A percentile compares a stretch with the other conserved stretches of the same genome.
These are phyloP conservation scores for Mya arenaria DNA, from an alignment of 1,140 invertebrate species.

Conservation along the genomic window DNA sequence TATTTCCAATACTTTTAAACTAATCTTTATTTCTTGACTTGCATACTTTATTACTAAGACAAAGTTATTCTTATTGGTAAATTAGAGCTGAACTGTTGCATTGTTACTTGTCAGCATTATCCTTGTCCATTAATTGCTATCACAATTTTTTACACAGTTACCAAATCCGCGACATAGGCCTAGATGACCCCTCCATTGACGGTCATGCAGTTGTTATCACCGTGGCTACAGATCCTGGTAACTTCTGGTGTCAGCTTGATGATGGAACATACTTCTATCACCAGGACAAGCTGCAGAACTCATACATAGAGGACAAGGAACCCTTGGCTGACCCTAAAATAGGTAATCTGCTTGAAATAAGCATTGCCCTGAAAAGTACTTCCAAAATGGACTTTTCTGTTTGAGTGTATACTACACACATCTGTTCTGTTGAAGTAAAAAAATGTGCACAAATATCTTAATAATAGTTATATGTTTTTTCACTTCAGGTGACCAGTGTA, in stretches of 20 bases:
- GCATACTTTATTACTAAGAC: too few relatives aligned
- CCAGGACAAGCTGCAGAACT: constrained; percentile 43
- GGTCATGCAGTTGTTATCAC: constrained; percentile 31
- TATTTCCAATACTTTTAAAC: too few relatives aligned
- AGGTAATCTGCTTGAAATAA: neutral
- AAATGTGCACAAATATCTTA: too few relatives aligned
- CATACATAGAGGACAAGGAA: constrained; percentile 17
- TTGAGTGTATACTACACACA: neutral
- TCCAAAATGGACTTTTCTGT: neutral
- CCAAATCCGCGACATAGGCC: neutral
- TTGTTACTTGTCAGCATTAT: too few relatives aligned
- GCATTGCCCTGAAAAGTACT: neutral
- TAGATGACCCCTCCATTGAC: constrained; percentile 6
- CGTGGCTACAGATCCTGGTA: constrained; percentile 27
- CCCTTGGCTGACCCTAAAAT: neutral
- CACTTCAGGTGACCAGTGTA: constrained; percentile 42
- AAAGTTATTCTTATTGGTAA: neutral
- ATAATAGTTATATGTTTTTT: too few relatives aligned
- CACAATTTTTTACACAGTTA: too few relatives aligned
- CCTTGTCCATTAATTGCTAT: too few relatives aligned
- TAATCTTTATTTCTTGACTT: too few relatives aligned
- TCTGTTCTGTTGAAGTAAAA: too few relatives aligned
- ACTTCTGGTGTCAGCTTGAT: constrained; percentile 65
- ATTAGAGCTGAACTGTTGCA: too few relatives aligned
- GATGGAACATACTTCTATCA: constrained; percentile 42